Percentiles rank a stretch among this genome's conserved stretches.
Evolutionary conservation across 2,113 vertebrate species (phyloP).

Genomic region (Panthera leo): DNA sequence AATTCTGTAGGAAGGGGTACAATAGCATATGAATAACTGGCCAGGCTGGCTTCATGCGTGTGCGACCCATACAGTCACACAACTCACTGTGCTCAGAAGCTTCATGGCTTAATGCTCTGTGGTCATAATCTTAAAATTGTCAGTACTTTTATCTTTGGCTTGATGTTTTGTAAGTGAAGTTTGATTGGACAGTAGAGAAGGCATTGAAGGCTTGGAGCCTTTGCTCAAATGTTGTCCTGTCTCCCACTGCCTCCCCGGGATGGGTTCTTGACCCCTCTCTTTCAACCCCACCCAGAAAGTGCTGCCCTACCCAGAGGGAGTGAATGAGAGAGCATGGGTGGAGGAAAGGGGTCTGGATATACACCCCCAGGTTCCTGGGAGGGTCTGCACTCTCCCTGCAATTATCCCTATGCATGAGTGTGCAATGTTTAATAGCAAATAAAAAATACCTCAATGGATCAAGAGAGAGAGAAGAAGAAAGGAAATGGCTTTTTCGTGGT

Average conservation of each 20-base stretch:
- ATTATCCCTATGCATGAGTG: neutral
- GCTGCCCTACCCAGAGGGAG: neutral
- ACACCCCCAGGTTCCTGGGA: too few relatives aligned
- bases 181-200: neutral
- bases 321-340: neutral
- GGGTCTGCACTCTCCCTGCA: neutral
- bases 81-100: neutral
- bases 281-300: neutral
- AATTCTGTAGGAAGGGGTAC: neutral
- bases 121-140: neutral
- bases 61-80: neutral
- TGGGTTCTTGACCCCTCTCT: neutral
- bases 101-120: neutral
- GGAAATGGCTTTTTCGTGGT: neutral
- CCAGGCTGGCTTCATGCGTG: neutral
- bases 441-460: neutral
- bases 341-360: too few relatives aligned
- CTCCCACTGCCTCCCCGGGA: neutral
- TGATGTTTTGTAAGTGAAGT: neutral
- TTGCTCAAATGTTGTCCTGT: neutral
- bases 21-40: neutral
- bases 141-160: neutral
- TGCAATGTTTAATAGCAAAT: neutral
- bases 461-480: neutral
- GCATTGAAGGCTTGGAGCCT: neutral